Percentiles rank a stretch among this genome's conserved stretches.
Conservation (phyloP, 2,797 vertebrate genomes). For the Sphenodon punctatus region DNA sequence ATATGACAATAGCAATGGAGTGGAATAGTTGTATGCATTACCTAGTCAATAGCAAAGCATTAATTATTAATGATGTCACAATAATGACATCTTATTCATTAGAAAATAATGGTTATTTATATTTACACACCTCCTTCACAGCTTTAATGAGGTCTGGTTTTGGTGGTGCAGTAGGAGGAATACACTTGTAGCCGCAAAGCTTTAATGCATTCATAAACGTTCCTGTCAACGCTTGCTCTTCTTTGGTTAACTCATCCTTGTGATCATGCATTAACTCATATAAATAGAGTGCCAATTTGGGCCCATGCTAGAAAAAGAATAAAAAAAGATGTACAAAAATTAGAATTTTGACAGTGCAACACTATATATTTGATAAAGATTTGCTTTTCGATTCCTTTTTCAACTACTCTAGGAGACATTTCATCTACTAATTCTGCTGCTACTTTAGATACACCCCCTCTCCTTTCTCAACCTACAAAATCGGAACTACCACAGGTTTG, state of each 20-base stretch:
- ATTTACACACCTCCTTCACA: constrained; percentile 86
- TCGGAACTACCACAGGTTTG: no score
- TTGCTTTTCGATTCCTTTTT: not conserved
- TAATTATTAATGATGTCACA: not conserved
- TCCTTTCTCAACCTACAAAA: not conserved
- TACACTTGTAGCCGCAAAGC: constrained; percentile 89
- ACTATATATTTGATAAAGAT: not conserved
- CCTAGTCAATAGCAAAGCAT: not conserved
- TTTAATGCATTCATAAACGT: constrained; percentile 89
- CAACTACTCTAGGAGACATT: not conserved
- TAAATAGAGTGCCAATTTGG: constrained; percentile 91
- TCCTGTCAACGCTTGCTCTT: constrained; percentile 81
- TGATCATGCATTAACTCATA: constrained; percentile 91
- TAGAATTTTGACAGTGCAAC: not conserved
- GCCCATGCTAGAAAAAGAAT: constrained; percentile 85
- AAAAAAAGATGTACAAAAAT: not conserved
- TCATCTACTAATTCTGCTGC: not conserved
- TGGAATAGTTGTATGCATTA: not conserved
- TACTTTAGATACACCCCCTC: not conserved
- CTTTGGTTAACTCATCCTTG: constrained; percentile 83
- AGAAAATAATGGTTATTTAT: not conserved
- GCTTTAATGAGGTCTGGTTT: constrained; percentile 89
- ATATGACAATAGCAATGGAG: constrained; percentile 4
- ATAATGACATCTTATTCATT: not conserved
- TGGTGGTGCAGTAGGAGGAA: constrained; percentile 82